phyloP scores from a whole-genome alignment of 1,140 invertebrate species.

The Apis florea region DNA sequence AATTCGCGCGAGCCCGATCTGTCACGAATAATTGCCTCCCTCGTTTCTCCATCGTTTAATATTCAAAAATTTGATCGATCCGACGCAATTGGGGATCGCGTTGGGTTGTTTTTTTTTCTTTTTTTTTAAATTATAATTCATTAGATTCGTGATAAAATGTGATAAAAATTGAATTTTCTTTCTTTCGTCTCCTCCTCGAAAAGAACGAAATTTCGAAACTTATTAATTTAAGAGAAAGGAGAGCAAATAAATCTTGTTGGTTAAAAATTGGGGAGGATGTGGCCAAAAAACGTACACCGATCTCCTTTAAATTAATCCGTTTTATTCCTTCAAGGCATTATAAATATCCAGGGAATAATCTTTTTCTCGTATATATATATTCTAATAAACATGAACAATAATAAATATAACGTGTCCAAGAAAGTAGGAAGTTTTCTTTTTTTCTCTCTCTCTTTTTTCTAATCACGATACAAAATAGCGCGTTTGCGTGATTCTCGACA shows the following conservation, averaged over 20 bases:
- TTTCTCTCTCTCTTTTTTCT: slow-evolving; percentile 53
- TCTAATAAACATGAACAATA: slow-evolving; percentile 81
- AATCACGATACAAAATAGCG: slow-evolving; percentile 77
- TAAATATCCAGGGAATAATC: slow-evolving; percentile 78
- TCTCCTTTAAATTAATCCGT: slow-evolving; percentile 77
- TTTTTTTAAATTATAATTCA: background rate
- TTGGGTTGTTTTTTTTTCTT: background rate
- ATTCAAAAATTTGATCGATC: background rate
- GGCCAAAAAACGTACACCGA: slow-evolving; percentile 27
- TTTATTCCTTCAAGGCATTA: slow-evolving; percentile 73
- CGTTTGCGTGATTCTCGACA: slow-evolving; percentile 72
- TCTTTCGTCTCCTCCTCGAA: background rate
- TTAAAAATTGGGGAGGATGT: background rate
- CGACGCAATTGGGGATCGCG: background rate
- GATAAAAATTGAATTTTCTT: too few relatives aligned
- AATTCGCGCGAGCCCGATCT: background rate
- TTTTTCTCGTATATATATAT: slow-evolving; percentile 78
- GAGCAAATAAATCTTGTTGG: too few relatives aligned
- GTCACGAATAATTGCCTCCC: background rate
- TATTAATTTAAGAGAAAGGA: too few relatives aligned
- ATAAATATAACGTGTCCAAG: slow-evolving; percentile 79
- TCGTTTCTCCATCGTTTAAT: background rate
- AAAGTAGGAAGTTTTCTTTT: slow-evolving; percentile 73
- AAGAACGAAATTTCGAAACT: too few relatives aligned
- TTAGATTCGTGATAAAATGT: background rate